Conservation (phyloP, 2,797 vertebrate genomes). For the Parauchenoglanis ngamensis region DNA sequence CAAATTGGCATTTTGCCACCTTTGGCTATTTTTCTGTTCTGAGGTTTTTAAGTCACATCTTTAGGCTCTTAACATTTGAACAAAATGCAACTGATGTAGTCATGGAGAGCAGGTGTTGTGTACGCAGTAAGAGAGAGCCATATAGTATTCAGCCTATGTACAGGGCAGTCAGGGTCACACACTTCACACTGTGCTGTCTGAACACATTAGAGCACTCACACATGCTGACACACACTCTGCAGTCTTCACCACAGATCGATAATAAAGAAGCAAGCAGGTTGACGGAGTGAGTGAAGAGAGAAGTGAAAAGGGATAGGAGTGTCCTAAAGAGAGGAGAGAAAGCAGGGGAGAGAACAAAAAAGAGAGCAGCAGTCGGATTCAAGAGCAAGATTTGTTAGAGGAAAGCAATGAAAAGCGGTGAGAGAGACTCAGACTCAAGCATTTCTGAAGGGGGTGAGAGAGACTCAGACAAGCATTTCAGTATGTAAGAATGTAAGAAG, state of each 20-base stretch:
- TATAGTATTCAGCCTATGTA: conserved; percentile 24
- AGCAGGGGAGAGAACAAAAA: background rate
- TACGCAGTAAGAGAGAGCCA: background rate
- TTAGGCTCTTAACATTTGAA: background rate
- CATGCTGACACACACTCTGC: conserved; percentile 2
- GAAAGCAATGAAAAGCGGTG: background rate
- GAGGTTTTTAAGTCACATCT: background rate
- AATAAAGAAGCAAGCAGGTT: background rate
- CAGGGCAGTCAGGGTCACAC: conserved; percentile 22
- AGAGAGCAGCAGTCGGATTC: background rate
- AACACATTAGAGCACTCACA: conserved; percentile 24
- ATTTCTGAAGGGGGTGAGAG: background rate
- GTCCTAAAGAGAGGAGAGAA: background rate
- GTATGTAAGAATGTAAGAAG: background rate
- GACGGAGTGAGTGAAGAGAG: background rate
- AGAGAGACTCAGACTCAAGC: background rate
- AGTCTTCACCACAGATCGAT: conserved; percentile 23
- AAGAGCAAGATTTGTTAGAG: too few relatives aligned
- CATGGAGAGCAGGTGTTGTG: background rate
- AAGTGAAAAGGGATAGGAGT: conserved; percentile 14
- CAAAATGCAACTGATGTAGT: too few relatives aligned
- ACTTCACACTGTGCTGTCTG: conserved; percentile 33
- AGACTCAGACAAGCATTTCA: background rate
- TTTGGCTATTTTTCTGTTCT: background rate
- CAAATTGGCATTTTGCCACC: background rate